Evolutionary conservation across 1,140 invertebrate species (phyloP), one percentile per base, ranked within the genome.

Genomic region (Sycobia sp.): DNA sequence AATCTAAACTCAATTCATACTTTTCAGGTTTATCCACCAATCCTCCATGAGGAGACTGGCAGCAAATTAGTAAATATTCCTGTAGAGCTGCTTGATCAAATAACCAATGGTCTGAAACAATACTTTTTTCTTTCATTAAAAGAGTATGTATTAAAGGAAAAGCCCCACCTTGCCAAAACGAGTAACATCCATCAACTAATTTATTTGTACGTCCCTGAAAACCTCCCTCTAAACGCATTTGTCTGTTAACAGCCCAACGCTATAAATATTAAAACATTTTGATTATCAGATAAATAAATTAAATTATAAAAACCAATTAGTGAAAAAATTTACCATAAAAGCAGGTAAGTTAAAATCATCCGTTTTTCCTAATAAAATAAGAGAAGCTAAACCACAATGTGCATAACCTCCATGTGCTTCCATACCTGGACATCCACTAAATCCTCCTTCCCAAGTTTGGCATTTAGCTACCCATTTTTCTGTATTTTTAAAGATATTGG

Each of bases 371-470:
- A 99, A 83, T 54, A 99, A 79, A 14, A 90, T 86, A 14, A 99
- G 83, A 4, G 92, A 86, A 46, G 97, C 95, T 38, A 99, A 84
- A 10, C 91, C 96, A 87, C 97, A 99, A 82, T 96, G 99, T 8
- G 96, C 90, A 81, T 99, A 99, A 20, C 97, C 97, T 5, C 97
- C 97, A 84, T 99, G 97, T 20, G 97, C 97, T 83, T 99, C 97
- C 86, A 95, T 89, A 13, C 93, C 94, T 18, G 96, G 97, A 73
- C 86, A 89, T 0, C 95, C 96, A 51, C 90, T 91, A 86, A 99
- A 99, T 0, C 97, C 97, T 50, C 97, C 97, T 84, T 99, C 97
- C 84, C 98, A 99, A 0, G 96, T 98, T 79, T 98, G 96, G 84
- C 96, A 98, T 84, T 85, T 87, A 1, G 90, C 84, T 70, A 98